Base-by-base conservation (phyloP, 2,113 vertebrate species). In the Chlorodrepanis virens region DNA sequence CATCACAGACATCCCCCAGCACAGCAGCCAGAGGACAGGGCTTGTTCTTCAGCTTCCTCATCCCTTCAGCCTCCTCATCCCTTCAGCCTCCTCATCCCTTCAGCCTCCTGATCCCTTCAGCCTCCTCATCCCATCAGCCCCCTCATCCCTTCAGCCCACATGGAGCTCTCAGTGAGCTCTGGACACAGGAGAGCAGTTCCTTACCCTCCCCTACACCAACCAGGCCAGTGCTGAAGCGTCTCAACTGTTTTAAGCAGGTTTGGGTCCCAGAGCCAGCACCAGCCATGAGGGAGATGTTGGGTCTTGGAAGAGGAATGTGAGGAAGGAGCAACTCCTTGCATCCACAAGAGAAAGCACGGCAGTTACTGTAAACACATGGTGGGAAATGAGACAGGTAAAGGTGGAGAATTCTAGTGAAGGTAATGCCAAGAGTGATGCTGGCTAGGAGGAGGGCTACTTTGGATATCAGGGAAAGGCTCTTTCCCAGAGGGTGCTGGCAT, bases 291-390 rank as follows among this genome's bases (percentile, higher is more conserved):
- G 64, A 86, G 53, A 19, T 14, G 91, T 33, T 25, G 42, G 33
- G 63, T 25, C 13, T 14, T 39, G 18, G 22, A 35, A 22, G 49
- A 72, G 22, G 53, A 76, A 27, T 8, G 21, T 1, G 5, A 77
- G 18, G 23, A 87, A 69, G 44, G 23, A 72, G 9, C 2, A 80
- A 20, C 1, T 23, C 11, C 5, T 63, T 2, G 0, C 16, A 49
- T 15, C 19, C 44, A 8, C 1, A 14, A 1, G 16, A 24, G 71
- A 40, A 83, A 31, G 17, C n/a, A 21, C 1, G 0, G 7, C 53
- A 83, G 29, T 7, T 22, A 12, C 1, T 45, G 24, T 21, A 22
- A 22, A 59, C 19, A 52, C 15, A 0, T 3, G 21, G 47, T 31
- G n/a, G 70, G 13, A 40, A 82, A 39, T 24, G 33, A 53, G 45